Base-by-base conservation (phyloP, 2,888 invertebrate genomes). In the Dioctria linearis region DNA sequence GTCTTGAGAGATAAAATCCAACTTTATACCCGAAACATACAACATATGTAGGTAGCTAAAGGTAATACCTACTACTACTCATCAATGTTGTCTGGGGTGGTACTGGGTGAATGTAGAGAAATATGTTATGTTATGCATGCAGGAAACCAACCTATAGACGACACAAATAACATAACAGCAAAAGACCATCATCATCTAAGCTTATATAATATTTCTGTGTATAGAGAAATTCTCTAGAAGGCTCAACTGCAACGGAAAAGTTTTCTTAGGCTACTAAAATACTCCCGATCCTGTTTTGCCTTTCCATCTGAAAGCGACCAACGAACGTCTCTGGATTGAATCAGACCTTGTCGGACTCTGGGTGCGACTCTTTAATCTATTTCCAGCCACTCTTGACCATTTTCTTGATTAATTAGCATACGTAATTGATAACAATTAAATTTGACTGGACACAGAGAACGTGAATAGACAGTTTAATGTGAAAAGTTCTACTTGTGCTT, bases 351-450 rank as follows among this genome's bases (percentile, higher is more conserved):
- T 66, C 46, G 46, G 46, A 46, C 63, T 59, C 25, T 25, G 25
- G 51, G 66, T 75, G 37, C 59, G 78, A 80, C 80, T 80, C 73
- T 80, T 80, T 80, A 80, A 76, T 80, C 80, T 66, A 76, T 75
- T 76, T 61, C 51, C 78, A 49, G 37, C 63, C n/a, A 25, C 76
- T 49, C 76, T 76, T 63, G 63, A 46, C 63, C 76, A 63, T 51
- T 81, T 82, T 82, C 81, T 81, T 83, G 83, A 83, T 83, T 83
- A 83, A 83, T 83, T 83, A 83, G 83, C 83, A 83, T 83, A 83
- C 81, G 82, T 83, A 83, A 83, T 83, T 83, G 83, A 83, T 83
- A 83, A 83, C 81, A 83, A 83, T 82, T 82, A 82, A 83, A 83
- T 83, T 82, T 82, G 80, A 82, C 81, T 81, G 81, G 81, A 82